Conservation (phyloP, 2,113 vertebrate species). For the Passer domesticus region DNA sequence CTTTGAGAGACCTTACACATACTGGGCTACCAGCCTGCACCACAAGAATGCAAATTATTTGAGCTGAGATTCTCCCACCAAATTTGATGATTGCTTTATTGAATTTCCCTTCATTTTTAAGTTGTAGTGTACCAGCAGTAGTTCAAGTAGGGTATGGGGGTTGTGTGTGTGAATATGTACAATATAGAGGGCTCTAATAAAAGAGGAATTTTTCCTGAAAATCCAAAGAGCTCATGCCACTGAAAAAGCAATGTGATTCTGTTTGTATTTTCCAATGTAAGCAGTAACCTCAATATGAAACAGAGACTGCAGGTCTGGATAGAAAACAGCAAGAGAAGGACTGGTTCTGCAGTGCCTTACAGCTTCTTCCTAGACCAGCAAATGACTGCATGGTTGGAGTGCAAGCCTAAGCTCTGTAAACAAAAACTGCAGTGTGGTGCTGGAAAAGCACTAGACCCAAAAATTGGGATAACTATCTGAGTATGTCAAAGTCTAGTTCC, state of each 20-base stretch:
- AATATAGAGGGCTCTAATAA: not conserved
- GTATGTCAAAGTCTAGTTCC: not conserved
- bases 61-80: not conserved
- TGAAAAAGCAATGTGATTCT: not conserved
- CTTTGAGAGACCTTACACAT: not conserved
- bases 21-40: not conserved
- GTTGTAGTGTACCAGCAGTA: not conserved
- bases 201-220: not conserved
- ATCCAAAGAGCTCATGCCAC: not conserved
- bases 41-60: not conserved
- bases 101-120: not conserved
- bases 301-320: not conserved
- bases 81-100: not conserved
- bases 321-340: not conserved
- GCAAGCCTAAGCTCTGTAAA: not conserved
- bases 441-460: not conserved
- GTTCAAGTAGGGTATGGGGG: not conserved
- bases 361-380: not conserved
- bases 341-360: not conserved
- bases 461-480: not conserved
- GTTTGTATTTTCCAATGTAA: not conserved
- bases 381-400: not conserved
- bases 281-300: not conserved
- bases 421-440: not conserved
- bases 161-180: rapidly evolving